Base-by-base conservation (phyloP, 1,140 invertebrate species). In the Drosophila subpulchrella region DNA sequence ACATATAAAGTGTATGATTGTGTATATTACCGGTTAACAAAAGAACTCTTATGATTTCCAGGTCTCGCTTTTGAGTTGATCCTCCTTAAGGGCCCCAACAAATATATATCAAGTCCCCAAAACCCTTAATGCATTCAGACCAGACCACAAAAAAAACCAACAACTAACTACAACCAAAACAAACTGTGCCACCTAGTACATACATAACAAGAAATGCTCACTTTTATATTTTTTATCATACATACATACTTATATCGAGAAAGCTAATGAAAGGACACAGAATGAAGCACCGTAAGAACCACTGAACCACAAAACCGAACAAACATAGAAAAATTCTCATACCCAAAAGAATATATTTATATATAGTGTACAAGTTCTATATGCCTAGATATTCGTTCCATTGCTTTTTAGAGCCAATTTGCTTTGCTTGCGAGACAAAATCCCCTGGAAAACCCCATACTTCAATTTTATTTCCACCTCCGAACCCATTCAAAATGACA, bases 181-280 rank as follows among this genome's bases (percentile, higher is more conserved):
- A 70, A 89, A 90, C 85, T 89, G 84, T 89, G 84, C 84, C 84
- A 89, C 84, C 84, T 89, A 89, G 84, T 89, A 89, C 84, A 89
- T 89, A 89, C 84, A 89, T 89, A 89, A 89, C 84, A 88, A 86
- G 51, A 88, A 83, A 88, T 88, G 79, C 83, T 88, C 84, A 88
- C 83, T 88, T 88, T 83, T 83, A 83, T 88, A 89, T 85, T 85
- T 85, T 73, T 85, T 88, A 88, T 85, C 82, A 85, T 85, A 88
- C 82, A 85, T 85, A 85, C 81, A 61, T 68, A 66, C 57, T 6
- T 51, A 48, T 76, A 81, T 85, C 77, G 63, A 81, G 47, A 63
- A 66, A 50, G 44, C 42, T 39, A 68, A 55, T 15, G 32, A 27
- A 68, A 39, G 20, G 66, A 71, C 62, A 51, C 71, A 50, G 55